phyloP scores from a whole-genome alignment of 2,113 vertebrate species.

The Calyptommatus sinebrachiatus region DNA sequence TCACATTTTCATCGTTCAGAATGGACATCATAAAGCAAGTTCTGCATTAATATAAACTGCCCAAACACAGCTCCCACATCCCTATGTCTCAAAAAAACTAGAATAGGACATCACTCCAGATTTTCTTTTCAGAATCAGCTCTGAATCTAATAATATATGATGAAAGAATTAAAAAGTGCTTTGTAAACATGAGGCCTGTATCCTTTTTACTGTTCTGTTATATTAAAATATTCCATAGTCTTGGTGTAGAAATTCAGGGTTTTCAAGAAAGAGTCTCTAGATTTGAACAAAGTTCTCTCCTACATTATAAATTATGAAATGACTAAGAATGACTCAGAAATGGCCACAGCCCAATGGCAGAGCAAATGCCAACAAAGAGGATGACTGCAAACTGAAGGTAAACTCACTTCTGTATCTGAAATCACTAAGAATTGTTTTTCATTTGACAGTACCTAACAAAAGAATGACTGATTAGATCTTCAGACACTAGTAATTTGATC shows the following conservation, averaged over 20 bases:
- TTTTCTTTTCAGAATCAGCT: not conserved
- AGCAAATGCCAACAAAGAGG: too few relatives aligned
- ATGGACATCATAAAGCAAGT: not conserved
- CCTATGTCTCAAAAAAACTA: not conserved
- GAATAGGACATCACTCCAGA: not conserved
- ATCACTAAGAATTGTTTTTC: too few relatives aligned
- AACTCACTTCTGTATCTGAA: too few relatives aligned
- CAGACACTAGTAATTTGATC: conserved; percentile 8
- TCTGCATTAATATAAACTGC: not conserved
- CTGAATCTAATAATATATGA: not conserved
- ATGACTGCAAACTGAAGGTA: too few relatives aligned
- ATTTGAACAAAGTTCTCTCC: not conserved
- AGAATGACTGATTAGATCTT: not conserved
- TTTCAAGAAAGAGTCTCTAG: not conserved
- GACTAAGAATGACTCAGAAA: not conserved
- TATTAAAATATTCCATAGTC: not conserved
- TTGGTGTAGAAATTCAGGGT: not conserved
- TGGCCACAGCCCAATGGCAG: too few relatives aligned
- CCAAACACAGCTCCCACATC: too few relatives aligned
- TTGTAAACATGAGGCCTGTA: not conserved
- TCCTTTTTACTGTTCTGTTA: not conserved
- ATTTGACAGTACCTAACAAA: too few relatives aligned
- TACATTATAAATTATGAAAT: not conserved
- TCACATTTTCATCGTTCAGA: not conserved
- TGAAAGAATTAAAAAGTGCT: too few relatives aligned